Base-by-base conservation (phyloP, 2,888 invertebrate species). In the Stenurella melanura region DNA sequence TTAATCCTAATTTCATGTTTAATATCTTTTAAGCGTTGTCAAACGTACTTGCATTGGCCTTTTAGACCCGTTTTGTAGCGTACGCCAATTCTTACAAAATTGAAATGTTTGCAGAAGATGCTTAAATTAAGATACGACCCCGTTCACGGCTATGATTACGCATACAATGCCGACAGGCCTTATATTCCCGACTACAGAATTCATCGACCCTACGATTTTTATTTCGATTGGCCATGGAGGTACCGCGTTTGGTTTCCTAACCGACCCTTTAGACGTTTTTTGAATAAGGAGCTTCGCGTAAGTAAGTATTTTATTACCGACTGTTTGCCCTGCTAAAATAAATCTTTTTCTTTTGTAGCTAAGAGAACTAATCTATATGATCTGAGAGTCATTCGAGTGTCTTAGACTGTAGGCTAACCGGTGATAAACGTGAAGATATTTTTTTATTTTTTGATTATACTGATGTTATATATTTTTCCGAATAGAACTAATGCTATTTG, bases 191-290 rank as follows among this genome's bases (percentile, higher is more conserved):
- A 84, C 73, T 84, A 84, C 78, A 78, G 81, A 80, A 80, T 79
- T 42, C 81, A 82, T 69, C 66, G 81, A 21, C 83, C 85, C 30
- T 81, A 82, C 75, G 84, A 83, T 75, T 84, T 82, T 79, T 85
- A 84, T 74, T 83, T 82, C 77, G 83, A 82, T 78, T 85, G 85
- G 85, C 85, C 85, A 18, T 81, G 83, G 75, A 80, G 83, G 73
- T 74, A 83, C 54, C 78, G 79, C 42, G 67, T 84, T 56, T 82
- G 83, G 77, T 76, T 78, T n/a, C 83, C 83, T 54, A 83, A 84
- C 64, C 78, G 85, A 64, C 80, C 81, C 10, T 84, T 81, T 68
- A 82, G 83, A 67, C 78, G 83, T 12, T 81, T 80, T 81, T 80
- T 85, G 77, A 81, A 82, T 76, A 84, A 78, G 79, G 81, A 78